These are phyloP conservation scores for Dipodomys ordii DNA, from an alignment of 2,113 vertebrate genomes.

Conservation along the genomic window DNA sequence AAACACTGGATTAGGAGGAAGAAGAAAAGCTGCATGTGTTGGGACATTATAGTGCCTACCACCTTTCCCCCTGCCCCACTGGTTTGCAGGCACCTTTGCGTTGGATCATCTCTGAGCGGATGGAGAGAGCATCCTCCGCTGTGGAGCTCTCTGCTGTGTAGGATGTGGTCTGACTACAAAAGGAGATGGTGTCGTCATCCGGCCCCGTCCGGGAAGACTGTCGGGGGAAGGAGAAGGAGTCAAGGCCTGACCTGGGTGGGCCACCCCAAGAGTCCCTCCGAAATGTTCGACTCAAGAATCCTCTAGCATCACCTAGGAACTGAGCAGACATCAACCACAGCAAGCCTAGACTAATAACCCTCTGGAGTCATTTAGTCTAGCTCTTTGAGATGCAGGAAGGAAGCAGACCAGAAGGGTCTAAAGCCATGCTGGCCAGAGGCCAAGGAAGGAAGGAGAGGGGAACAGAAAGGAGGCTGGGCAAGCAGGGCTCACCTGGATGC, in stretches of 20 bases:
- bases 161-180: slow-evolving; percentile 87
- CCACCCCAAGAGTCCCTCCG: not conserved
- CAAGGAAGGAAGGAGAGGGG: not conserved
- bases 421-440: not conserved
- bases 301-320: not conserved
- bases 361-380: not conserved
- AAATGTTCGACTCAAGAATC: not conserved
- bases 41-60: not conserved
- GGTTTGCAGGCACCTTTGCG: slow-evolving; percentile 84
- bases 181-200: slow-evolving; percentile 86
- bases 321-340: not conserved
- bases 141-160: slow-evolving; percentile 84
- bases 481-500: slow-evolving; percentile 87
- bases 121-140: slow-evolving; percentile 87
- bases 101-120: slow-evolving; percentile 91
- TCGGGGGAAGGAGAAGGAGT: not conserved
- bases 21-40: not conserved
- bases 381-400: not conserved
- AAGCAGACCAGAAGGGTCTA: slow-evolving; percentile 20
- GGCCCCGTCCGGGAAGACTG: slow-evolving; percentile 89
- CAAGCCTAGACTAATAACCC: not conserved
- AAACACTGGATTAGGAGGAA: not conserved
- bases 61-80: too few relatives aligned
- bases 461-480: not conserved
- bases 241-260: not conserved